phyloP scores from a whole-genome alignment of 2,113 vertebrate genomes.

The Todiramphus chloris region DNA sequence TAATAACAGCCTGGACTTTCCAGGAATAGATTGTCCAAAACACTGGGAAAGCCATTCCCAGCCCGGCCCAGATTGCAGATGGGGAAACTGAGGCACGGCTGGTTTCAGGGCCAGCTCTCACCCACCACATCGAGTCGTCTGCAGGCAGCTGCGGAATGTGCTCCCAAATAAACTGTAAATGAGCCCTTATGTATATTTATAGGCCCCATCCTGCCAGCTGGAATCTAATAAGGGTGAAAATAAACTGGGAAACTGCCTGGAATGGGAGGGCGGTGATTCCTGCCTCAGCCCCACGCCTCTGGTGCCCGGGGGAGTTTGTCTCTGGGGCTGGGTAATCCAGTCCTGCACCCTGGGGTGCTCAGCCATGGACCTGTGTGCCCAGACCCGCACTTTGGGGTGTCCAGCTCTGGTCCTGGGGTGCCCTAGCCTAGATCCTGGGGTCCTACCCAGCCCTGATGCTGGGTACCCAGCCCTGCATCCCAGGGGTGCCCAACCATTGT shows the following conservation, averaged over 20 bases:
- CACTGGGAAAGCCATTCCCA: neutral
- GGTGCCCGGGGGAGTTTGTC: neutral
- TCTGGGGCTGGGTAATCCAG: neutral
- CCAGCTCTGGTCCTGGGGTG: neutral
- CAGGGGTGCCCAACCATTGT: too few relatives aligned
- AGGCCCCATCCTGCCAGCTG: slow-evolving; percentile 54
- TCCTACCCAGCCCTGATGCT: neutral
- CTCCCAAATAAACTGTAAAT: slow-evolving; percentile 52
- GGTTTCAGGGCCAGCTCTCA: neutral
- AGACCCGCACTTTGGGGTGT: neutral
- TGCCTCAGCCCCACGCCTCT: neutral
- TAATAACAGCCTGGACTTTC: slow-evolving; percentile 50
- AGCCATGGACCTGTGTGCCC: neutral
- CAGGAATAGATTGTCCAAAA: slow-evolving; percentile 32
- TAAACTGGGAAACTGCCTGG: slow-evolving; percentile 49
- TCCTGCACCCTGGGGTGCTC: neutral
- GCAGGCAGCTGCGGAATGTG: slow-evolving; percentile 57
- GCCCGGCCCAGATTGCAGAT: neutral
- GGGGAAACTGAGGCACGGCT: slow-evolving; percentile 56
- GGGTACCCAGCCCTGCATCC: too few relatives aligned
- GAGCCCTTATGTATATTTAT: slow-evolving; percentile 59
- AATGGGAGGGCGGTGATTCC: neutral
- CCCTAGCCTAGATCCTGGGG: neutral
- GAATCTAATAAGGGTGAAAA: slow-evolving; percentile 55
- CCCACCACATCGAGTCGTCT: neutral